A percentile compares a stretch with the other conserved stretches of the same genome.
Evolutionary conservation across 2,113 vertebrate species (phyloP).

Genomic region (Oxygymnocypris stewartii): DNA sequence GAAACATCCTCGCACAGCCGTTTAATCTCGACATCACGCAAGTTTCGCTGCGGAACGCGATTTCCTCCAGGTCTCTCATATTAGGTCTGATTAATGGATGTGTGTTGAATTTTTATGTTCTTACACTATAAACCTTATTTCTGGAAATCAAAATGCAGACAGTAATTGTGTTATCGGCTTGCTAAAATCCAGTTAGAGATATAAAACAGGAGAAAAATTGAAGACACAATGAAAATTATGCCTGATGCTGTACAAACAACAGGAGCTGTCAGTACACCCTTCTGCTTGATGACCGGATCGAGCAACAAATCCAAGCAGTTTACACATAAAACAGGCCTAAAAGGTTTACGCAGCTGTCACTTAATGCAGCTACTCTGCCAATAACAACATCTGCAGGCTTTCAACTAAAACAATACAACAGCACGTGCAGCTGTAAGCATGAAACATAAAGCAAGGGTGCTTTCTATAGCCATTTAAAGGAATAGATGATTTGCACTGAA

Average conservation of each 20-base stretch:
- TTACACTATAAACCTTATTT: conserved; percentile 23
- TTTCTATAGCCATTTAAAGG: neutral
- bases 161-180: conserved; percentile 33
- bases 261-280: neutral
- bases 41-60: conserved; percentile 28
- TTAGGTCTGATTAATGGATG: conserved; percentile 36
- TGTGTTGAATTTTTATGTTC: conserved; percentile 31
- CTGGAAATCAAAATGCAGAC: conserved; percentile 30
- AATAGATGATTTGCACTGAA: neutral
- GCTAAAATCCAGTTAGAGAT: conserved; percentile 32
- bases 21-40: conserved; percentile 46
- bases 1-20: conserved; percentile 43
- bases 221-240: conserved; percentile 19
- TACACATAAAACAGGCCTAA: conserved; percentile 19
- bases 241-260: conserved; percentile 25
- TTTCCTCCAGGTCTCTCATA: conserved; percentile 31
- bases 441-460: neutral
- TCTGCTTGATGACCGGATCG: neutral
- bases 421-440: neutral
- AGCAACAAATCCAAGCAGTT: neutral
- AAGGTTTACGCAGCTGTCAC: conserved; percentile 25
- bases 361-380: neutral
- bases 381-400: conserved; percentile 19
- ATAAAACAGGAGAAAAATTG: conserved; percentile 28
- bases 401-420: neutral